Conservation (phyloP, 1,140 invertebrate genomes). For the Heliconius himera region DNA sequence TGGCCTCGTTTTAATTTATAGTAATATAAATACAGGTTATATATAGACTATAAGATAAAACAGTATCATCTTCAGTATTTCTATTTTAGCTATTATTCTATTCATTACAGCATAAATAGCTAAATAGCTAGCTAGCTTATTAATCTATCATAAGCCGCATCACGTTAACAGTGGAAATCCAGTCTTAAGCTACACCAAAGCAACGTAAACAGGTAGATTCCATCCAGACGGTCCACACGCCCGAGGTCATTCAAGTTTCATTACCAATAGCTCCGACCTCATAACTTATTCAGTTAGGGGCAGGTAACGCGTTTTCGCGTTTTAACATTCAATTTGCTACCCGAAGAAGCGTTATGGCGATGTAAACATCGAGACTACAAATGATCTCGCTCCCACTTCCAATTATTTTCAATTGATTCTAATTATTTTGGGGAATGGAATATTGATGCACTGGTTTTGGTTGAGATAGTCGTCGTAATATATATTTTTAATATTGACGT, state of each 20-base stretch:
- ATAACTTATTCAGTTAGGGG: conserved; percentile 78
- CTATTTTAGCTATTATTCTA: background rate
- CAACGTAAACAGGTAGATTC: conserved; percentile 70
- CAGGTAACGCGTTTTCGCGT: conserved; percentile 74
- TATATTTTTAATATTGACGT: background rate
- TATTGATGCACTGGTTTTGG: background rate
- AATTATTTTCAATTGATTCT: conserved; percentile 27
- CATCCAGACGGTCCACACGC: conserved; percentile 64
- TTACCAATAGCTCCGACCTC: conserved; percentile 73
- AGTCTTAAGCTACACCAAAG: conserved; percentile 42
- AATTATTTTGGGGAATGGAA: background rate
- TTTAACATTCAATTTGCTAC: conserved; percentile 78
- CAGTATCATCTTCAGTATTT: background rate
- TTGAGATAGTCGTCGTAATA: background rate
- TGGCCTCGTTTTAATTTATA: no score
- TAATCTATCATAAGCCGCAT: background rate
- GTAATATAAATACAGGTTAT: background rate
- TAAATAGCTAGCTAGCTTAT: background rate
- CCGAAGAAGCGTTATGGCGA: conserved; percentile 63
- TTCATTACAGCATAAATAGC: background rate
- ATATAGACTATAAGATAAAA: background rate
- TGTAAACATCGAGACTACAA: conserved; percentile 59
- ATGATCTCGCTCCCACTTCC: conserved; percentile 18
- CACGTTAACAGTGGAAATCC: conserved; percentile 13
- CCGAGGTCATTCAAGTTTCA: conserved; percentile 77